These are phyloP conservation scores for Cydia pomonella DNA, from an alignment of 1,140 invertebrate genomes.

Conservation along the genomic window DNA sequence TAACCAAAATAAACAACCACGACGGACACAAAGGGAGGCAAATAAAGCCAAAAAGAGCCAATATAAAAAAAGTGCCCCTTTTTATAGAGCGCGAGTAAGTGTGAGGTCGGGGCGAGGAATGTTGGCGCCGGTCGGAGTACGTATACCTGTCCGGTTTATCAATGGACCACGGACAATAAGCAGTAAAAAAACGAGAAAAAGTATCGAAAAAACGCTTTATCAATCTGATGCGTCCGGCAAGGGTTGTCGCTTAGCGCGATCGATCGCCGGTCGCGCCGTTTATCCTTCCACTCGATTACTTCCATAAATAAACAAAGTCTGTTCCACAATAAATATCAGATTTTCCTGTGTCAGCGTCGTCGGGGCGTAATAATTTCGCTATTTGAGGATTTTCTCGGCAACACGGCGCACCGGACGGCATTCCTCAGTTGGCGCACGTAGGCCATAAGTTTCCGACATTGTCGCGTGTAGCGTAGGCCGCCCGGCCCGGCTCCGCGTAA, in stretches of 20 bases:
- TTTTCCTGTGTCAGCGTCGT: conserved; percentile 8
- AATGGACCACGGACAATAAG: conserved; percentile 78
- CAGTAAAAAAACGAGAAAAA: conserved; percentile 67
- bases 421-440: conserved; percentile 46
- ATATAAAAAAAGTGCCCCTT: conserved; percentile 78
- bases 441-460: conserved; percentile 73
- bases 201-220: conserved; percentile 76
- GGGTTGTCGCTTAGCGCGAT: conserved; percentile 63
- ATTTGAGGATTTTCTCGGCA: conserved; percentile 10
- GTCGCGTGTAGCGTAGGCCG: conserved; percentile 73
- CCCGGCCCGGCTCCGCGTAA: conserved; percentile 67
- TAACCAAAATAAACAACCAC: conserved; percentile 79
- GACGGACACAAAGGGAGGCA: conserved; percentile 71
- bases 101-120: conserved; percentile 79
- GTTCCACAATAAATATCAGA: conserved; percentile 2
- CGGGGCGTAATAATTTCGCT: conserved; percentile 12
- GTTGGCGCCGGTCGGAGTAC: conserved; percentile 80
- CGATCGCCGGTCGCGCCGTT: conserved; percentile 37
- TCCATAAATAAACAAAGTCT: conserved; percentile 22
- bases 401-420: conserved; percentile 34
- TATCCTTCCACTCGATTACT: conserved; percentile 32
- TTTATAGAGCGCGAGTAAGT: conserved; percentile 77
- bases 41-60: conserved; percentile 75
- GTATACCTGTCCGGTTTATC: conserved; percentile 80
- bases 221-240: conserved; percentile 73